These are phyloP conservation scores for Bombus haemorrhoidalis DNA, from an alignment of 1,140 invertebrate genomes.

Conservation along the genomic window DNA sequence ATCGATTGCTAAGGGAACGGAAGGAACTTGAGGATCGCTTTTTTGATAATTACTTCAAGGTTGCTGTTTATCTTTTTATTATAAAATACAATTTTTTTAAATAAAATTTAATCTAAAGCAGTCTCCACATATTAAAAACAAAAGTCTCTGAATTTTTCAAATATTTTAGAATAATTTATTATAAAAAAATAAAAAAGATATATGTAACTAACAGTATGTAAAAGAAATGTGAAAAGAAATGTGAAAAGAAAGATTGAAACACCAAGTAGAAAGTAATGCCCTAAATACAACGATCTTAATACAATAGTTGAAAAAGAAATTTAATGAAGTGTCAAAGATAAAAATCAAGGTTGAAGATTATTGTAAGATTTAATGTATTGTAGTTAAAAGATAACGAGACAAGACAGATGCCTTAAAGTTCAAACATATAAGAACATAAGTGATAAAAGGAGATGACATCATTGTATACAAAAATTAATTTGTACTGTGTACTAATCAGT, in stretches of 20 bases:
- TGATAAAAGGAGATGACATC: slow-evolving; percentile 50
- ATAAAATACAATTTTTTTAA: slow-evolving; percentile 26
- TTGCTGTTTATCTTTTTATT: neutral
- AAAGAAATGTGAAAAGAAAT: neutral
- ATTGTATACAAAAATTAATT: slow-evolving; percentile 34
- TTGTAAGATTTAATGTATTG: slow-evolving; percentile 2
- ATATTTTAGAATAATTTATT: slow-evolving; percentile 22
- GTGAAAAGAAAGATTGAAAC: neutral
- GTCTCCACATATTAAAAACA: neutral
- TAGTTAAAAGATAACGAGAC: slow-evolving; percentile 49
- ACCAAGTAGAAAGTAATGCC: slow-evolving; percentile 7
- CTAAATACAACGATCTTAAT: slow-evolving; percentile 22
- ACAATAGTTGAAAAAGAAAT: slow-evolving; percentile 2
- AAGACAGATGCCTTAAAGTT: slow-evolving; percentile 62
- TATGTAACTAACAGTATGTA: neutral
- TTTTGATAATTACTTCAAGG: neutral
- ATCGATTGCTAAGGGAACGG: neutral
- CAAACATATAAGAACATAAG: slow-evolving; percentile 41
- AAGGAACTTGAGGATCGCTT: neutral
- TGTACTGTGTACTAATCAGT: slow-evolving; percentile 17
- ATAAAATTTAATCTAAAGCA: neutral
- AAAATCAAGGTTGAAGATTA: slow-evolving; percentile 6
- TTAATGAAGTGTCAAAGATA: neutral
- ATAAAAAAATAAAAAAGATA: neutral
- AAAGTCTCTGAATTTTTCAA: slow-evolving; percentile 22